Evolutionary conservation across 2,113 vertebrate species (phyloP).

Genomic region (Apodemus sylvaticus): DNA sequence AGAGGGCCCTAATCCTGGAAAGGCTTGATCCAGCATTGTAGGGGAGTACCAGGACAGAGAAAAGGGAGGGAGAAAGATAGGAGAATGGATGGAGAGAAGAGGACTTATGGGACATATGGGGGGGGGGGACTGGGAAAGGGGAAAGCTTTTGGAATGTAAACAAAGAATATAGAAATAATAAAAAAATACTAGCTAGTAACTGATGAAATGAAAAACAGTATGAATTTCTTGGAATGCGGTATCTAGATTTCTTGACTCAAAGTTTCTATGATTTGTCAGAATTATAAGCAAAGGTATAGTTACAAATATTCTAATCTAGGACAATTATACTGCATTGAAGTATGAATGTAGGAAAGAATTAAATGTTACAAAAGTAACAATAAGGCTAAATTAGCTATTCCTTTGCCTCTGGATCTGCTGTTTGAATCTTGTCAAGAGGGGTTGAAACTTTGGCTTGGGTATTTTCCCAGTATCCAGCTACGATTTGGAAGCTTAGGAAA

Average conservation of each 20-base stretch:
- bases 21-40: too few relatives aligned
- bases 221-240: background rate
- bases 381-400: background rate
- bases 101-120: too few relatives aligned
- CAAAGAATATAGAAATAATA: too few relatives aligned
- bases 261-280: background rate
- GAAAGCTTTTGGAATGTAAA: too few relatives aligned
- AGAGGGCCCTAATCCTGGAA: too few relatives aligned
- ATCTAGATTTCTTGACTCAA: background rate
- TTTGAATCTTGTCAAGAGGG: background rate
- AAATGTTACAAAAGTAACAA: background rate
- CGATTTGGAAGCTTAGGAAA: background rate
- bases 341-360: background rate
- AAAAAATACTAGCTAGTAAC: background rate
- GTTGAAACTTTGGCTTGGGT: background rate
- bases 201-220: background rate
- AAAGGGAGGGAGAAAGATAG: too few relatives aligned
- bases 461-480: background rate
- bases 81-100: too few relatives aligned
- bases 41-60: too few relatives aligned
- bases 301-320: constrained; percentile 11
- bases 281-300: background rate
- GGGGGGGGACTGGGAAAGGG: too few relatives aligned
- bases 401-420: background rate
- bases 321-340: background rate